A percentile compares a stretch with the other conserved stretches of the same genome.
Evolutionary conservation across 2,797 vertebrate genomes (phyloP).

Genomic region (Chaetodon trifasciatus): DNA sequence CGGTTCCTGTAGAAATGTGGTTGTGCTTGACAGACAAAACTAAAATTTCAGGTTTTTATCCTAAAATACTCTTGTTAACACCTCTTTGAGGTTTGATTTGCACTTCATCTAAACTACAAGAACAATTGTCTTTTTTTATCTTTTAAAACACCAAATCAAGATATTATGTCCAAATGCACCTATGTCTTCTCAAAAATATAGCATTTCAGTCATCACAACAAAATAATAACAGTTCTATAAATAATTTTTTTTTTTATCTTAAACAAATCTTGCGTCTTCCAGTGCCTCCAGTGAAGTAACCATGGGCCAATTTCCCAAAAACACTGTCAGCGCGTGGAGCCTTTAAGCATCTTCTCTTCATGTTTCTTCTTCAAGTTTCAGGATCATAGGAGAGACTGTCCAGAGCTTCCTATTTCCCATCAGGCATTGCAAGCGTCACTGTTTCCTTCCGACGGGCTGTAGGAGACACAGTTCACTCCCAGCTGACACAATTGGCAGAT

Average conservation of each 20-base stretch:
- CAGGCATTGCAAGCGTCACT: slow-evolving; percentile 83
- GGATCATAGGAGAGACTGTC: slow-evolving; percentile 68
- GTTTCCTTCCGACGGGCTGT: slow-evolving; percentile 92
- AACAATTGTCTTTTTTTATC: slow-evolving; percentile 76
- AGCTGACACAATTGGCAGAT: slow-evolving; percentile 95
- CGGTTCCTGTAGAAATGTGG: slow-evolving; percentile 85
- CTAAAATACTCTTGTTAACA: slow-evolving; percentile 87
- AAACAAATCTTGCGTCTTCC: slow-evolving; percentile 73
- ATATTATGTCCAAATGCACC: slow-evolving; percentile 87
- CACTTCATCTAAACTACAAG: slow-evolving; percentile 88
- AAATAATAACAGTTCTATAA: slow-evolving; percentile 91
- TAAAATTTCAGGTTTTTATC: slow-evolving; percentile 85
- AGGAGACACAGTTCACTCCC: slow-evolving; percentile 97
- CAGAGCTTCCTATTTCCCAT: slow-evolving; percentile 62
- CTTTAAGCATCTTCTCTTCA: slow-evolving; percentile 70
- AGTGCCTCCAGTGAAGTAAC: slow-evolving; percentile 58
- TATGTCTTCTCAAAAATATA: slow-evolving; percentile 95
- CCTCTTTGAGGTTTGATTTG: slow-evolving; percentile 84
- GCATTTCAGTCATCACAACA: slow-evolving; percentile 91
- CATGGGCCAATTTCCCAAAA: slow-evolving; percentile 52
- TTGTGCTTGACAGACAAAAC: slow-evolving; percentile 95
- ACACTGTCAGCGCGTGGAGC: slow-evolving; percentile 58
- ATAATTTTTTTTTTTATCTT: slow-evolving; percentile 75
- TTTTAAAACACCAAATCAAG: slow-evolving; percentile 89
- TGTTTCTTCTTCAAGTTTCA: slow-evolving; percentile 82